Conservation (phyloP, 2,888 invertebrate species). For the Scaptomyza parva region DNA sequence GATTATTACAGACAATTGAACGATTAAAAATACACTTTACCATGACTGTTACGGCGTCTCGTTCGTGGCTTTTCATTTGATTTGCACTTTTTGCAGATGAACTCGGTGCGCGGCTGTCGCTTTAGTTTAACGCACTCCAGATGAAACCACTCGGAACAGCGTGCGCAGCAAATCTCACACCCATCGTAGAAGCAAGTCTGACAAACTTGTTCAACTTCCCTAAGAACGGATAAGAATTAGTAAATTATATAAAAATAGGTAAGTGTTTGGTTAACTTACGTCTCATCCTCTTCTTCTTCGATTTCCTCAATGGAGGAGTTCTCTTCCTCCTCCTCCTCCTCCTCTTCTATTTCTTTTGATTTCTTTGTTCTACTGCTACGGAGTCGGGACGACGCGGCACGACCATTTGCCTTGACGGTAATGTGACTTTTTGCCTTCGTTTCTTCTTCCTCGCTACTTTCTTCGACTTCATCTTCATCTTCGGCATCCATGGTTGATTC, state of each 20-base stretch:
- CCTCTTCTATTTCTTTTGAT: constrained; percentile 6
- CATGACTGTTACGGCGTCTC: constrained; percentile 58
- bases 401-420: constrained; percentile 4
- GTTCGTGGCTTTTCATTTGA: constrained; percentile 62
- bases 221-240: constrained; percentile 11
- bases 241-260: not conserved
- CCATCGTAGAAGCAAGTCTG: constrained; percentile 81
- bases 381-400: constrained; percentile 2
- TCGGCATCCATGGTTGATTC: constrained; percentile 63
- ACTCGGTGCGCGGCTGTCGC: constrained; percentile 87
- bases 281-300: constrained; percentile 52
- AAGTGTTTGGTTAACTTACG: constrained; percentile 32
- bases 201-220: constrained; percentile 78
- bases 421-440: not conserved
- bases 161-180: constrained; percentile 76
- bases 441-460: constrained; percentile 1
- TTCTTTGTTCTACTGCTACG: constrained; percentile 6
- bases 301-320: constrained; percentile 25
- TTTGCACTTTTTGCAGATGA: constrained; percentile 87
- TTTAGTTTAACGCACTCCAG: constrained; percentile 89
- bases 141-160: constrained; percentile 87
- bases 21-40: constrained; percentile 9
- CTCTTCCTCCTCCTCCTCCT: constrained; percentile 1
- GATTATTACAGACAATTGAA: not conserved
- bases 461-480: constrained; percentile 3